Evolutionary conservation across 2,888 invertebrate species (phyloP).

Genomic region (Dolomedes plantarius): DNA sequence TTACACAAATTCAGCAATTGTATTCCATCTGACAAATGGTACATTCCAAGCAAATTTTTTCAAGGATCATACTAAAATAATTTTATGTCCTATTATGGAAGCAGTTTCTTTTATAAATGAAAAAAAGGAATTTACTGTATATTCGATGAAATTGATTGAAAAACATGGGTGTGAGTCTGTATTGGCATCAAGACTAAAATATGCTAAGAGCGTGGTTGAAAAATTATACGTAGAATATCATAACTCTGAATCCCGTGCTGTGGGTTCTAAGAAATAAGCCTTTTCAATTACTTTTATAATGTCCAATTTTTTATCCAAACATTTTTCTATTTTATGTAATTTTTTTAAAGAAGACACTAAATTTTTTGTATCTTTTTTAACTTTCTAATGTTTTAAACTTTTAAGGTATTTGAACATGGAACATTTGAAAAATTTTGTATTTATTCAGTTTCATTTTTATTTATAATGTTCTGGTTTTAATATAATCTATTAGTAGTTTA

Average conservation of each 20-base stretch:
- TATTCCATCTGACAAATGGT: constrained; percentile 98
- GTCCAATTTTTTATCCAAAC: no score
- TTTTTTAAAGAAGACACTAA: no score
- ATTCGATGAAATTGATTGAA: constrained; percentile 87
- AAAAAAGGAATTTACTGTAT: constrained; percentile 93
- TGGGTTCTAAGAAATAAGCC: not conserved
- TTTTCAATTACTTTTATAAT: no score
- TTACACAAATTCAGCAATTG: constrained; percentile 95
- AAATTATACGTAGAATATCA: constrained; percentile 1
- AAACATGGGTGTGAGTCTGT: constrained; percentile 89
- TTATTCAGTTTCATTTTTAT: no score
- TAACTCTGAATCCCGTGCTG: not conserved
- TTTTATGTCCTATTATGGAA: constrained; percentile 97
- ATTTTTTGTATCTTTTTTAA: no score
- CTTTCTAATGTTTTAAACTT: no score
- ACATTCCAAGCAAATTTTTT: constrained; percentile 95
- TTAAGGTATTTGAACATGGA: no score
- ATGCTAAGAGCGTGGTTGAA: constrained; percentile 85
- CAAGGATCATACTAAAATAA: constrained; percentile 96
- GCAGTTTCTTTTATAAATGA: constrained; percentile 97
- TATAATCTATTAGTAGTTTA: no score
- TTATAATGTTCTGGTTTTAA: no score
- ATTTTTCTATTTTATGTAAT: no score
- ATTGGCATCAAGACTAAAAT: constrained; percentile 87
- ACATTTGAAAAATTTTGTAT: no score